Base-by-base conservation (phyloP, 2,888 invertebrate genomes). In the Xylophagus ater region DNA sequence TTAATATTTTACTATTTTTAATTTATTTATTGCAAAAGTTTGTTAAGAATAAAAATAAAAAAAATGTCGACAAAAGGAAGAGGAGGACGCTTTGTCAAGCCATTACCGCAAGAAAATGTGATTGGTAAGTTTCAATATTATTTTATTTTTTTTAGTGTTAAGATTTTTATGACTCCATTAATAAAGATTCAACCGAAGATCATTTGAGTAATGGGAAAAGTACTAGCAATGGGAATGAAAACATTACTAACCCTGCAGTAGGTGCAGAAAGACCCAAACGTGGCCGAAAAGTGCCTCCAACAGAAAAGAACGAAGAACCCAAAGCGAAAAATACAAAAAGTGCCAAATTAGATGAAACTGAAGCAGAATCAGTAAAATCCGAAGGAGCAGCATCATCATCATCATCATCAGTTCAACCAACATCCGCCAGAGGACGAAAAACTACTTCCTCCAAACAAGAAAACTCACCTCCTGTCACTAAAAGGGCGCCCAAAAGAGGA, bases 51-150 rank as follows among this genome's bases (percentile, higher is more conserved):
- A n/a, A n/a, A n/a, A n/a, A n/a, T n/a, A n/a, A n/a, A n/a, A n/a
- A n/a, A 23, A 23, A 35, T 35, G 35, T 25, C 35, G 19, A 12
- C 26, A 24, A 35, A 35, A 35, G 13, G 19, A n/a, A 35, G 28
- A 12, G 24, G 34, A 14, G 20, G 35, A n/a, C 4, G n/a, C 19
- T 12, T 18, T 18, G 13, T 12, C 8, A 14, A 10, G 19, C 25
- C 34, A 15, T 15, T 25, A 13, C 18, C 35, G 8, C 35, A 35
- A 18, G 35, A 35, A 18, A 35, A 35, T 35, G 35, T 35, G 4
- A 18, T 35, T n/a, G 35, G 35, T 35, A 18, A 24, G 34, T 24
- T 17, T 10, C 14, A 17, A 32, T 4, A 19, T 32, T 4, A 13
- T 18, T 8, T 17, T 13, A 30, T 15, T 18, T 18, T 9, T 18